Evolutionary conservation across 2,888 invertebrate genomes (phyloP).

Genomic region (Coremacera marginata): DNA sequence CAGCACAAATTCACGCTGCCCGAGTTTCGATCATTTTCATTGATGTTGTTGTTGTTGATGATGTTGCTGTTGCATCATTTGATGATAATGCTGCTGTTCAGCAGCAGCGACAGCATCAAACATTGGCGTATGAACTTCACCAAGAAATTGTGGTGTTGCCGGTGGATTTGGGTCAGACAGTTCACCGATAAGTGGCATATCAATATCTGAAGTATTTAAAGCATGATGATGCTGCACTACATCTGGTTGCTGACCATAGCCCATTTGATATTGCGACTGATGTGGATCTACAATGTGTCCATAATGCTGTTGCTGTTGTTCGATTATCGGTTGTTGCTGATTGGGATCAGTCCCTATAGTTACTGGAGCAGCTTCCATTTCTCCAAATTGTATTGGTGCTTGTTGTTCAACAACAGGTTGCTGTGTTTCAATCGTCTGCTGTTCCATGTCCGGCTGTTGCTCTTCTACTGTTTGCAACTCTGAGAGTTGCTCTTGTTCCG

Average conservation of each 20-base stretch:
- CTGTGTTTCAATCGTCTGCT: constrained; percentile 29
- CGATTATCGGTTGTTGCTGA: constrained; percentile 39
- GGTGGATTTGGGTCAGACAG: constrained; percentile 63
- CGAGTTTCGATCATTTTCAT: constrained; percentile 55
- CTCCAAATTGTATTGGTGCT: constrained; percentile 63
- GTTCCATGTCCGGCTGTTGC: constrained; percentile 36
- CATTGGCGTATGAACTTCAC: constrained; percentile 65
- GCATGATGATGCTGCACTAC: constrained; percentile 47
- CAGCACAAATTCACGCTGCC: constrained; percentile 56
- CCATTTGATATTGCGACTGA: constrained; percentile 49
- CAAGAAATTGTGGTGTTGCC: constrained; percentile 62
- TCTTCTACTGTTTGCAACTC: constrained; percentile 25
- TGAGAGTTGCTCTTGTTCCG: neutral
- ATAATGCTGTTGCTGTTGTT: constrained; percentile 52
- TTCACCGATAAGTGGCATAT: constrained; percentile 64
- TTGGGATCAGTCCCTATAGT: constrained; percentile 45
- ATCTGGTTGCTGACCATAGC: constrained; percentile 49
- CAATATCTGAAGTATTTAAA: constrained; percentile 58
- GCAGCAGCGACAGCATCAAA: constrained; percentile 64
- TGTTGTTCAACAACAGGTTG: constrained; percentile 28
- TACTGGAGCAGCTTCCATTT: constrained; percentile 63
- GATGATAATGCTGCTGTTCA: constrained; percentile 64
- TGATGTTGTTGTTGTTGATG: constrained; percentile 53
- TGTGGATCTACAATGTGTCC: constrained; percentile 52
- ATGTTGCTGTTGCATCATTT: constrained; percentile 53